Evolutionary conservation across 2,113 vertebrate species (phyloP), one percentile per base, ranked within the genome.

Genomic region (Oreochromis spilurus): DNA sequence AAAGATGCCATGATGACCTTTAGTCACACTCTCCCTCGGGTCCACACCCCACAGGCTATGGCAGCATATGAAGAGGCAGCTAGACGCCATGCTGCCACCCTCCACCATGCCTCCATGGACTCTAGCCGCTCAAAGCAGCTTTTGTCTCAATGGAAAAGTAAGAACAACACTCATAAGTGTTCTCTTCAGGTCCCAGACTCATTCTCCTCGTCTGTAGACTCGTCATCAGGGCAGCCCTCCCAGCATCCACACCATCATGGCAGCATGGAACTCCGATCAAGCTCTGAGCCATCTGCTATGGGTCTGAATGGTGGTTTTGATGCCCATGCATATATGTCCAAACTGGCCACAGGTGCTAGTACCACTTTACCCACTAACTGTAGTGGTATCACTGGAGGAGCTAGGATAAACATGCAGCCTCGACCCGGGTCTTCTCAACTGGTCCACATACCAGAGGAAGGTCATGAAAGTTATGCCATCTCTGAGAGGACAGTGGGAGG

Each of bases 371-470:
- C 98, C 52, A 98, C 87, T 70, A 96, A 98, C 91, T 98, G 97
- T 67, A 96, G 96, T 1, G 97, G 97, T 85, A 97, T 98, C 70
- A 95, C 98, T 1, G 98, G 98, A 0, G 98, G 98, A 6, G 96
- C 98, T 0, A 95, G 98, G 21, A 97, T 99, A 75, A 96, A 97
- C 86, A 97, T 99, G 92, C 98, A 99, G 82, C 96, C 99, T 31
- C 97, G 99, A 9, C 99, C 99, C 6, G 98, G 98, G 5, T 99
- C 99, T 21, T 99, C 98, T 3, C 98, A 99, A 90, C 90, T 99
- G 19, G 99, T 99, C 3, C 98, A 99, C 91, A 99, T 99, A 91
- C 99, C 99, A 1, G 99, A 99, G 90, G 99, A 99, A 94, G 97
- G 97, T 2, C 98, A 98, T 50, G 98, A 99, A 57, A 97, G 97